Evolutionary conservation across 64 coral and sea anemone species (phyloP).

Genomic region (Anthopleura sola): DNA sequence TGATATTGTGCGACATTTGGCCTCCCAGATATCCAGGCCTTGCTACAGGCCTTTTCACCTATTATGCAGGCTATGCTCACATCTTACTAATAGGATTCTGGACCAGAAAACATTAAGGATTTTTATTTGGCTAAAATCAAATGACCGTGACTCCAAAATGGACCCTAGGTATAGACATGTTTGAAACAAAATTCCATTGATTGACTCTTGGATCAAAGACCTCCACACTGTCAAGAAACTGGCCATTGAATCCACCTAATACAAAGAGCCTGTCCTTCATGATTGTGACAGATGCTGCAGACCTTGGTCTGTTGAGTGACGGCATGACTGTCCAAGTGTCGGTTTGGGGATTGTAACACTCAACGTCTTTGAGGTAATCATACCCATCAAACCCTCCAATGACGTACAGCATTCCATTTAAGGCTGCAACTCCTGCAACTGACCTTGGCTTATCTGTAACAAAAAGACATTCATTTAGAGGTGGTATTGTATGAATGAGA

Average conservation of each 20-base stretch:
- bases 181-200: conserved; percentile 64
- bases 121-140: conserved; percentile 18
- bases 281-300: conserved; percentile 68
- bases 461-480: neutral
- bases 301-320: conserved; percentile 71
- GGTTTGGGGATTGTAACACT: conserved; percentile 79
- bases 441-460: conserved; percentile 83
- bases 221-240: conserved; percentile 89
- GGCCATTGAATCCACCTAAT: conserved; percentile 95
- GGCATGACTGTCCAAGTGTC: conserved; percentile 67
- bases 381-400: conserved; percentile 95
- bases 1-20: too few species aligned
- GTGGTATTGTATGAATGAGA: neutral
- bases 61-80: too few species aligned
- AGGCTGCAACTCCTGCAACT: conserved; percentile 77
- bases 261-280: conserved; percentile 95
- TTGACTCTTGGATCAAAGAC: conserved; percentile 76
- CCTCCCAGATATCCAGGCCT: too few species aligned
- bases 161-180: conserved; percentile 89
- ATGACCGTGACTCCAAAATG: conserved; percentile 96
- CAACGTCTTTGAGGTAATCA: conserved; percentile 74
- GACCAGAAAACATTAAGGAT: too few species aligned
- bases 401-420: conserved; percentile 69
- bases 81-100: too few species aligned
- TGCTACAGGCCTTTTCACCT: too few species aligned